A percentile compares a stretch with the other conserved stretches of the same genome.
These are phyloP conservation scores for Molossus molossus DNA, from an alignment of 2,797 vertebrate genomes.

Conservation along the genomic window DNA sequence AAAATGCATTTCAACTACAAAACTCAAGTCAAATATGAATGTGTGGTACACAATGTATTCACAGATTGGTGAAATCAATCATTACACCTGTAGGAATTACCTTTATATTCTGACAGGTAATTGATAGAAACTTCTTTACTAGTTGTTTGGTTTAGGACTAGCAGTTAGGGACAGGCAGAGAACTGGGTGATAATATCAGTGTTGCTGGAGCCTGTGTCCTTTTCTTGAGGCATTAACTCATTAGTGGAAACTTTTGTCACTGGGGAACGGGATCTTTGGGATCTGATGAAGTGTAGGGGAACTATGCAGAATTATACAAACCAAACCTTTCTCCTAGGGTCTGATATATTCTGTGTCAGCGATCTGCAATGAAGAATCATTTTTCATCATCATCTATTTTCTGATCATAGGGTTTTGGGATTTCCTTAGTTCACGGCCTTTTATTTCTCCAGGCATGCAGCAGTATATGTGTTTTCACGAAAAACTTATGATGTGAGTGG, in stretches of 20 bases:
- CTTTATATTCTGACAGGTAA: not conserved
- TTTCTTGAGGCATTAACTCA: not conserved
- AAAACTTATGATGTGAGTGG: not conserved
- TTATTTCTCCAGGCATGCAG: not conserved
- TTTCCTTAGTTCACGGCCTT: conserved; percentile 13
- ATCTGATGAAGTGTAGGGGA: conserved; percentile 33
- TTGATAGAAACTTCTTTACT: conserved; percentile 46
- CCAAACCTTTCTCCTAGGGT: not conserved
- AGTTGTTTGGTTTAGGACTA: not conserved
- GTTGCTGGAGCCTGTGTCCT: not conserved
- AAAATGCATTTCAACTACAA: conserved; percentile 7
- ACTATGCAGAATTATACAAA: conserved; percentile 3
- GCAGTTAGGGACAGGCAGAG: not conserved
- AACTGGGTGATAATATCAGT: not conserved
- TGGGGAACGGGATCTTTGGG: not conserved
- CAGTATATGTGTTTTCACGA: not conserved
- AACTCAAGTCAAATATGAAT: not conserved
- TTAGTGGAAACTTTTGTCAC: not conserved
- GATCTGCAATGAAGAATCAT: not conserved
- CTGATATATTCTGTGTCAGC: not conserved
- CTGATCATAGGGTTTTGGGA: not conserved
- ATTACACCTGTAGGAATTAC: not conserved
- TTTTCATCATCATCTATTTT: conserved; percentile 27
- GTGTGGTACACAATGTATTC: not conserved
- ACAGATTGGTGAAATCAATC: conserved; percentile 6